phyloP scores from a whole-genome alignment of 64 coral and sea anemone species.

The Actinia tenebrosa region DNA sequence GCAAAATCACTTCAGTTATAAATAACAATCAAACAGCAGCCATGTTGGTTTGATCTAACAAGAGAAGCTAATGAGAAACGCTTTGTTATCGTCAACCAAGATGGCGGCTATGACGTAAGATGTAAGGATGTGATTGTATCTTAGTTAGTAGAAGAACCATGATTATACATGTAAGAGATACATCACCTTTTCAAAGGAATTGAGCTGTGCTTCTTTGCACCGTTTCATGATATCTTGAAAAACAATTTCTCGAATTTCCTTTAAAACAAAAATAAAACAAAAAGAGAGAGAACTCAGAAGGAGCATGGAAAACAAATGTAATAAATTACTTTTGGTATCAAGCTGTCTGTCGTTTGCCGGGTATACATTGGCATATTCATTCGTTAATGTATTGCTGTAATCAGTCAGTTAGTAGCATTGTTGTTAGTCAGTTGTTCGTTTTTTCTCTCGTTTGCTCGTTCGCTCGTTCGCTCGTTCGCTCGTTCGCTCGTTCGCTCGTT shows the following conservation, averaged over 20 bases:
- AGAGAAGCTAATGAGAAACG: too few species aligned
- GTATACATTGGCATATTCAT: background rate
- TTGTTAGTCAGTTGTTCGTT: background rate
- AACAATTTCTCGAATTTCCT: conserved; percentile 60
- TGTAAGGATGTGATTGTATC: too few species aligned
- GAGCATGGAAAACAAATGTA: background rate
- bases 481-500: background rate
- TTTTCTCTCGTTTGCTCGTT: background rate
- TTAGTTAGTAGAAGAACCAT: too few species aligned
- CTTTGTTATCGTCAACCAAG: too few species aligned
- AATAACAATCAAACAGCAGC: too few species aligned
- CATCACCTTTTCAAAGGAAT: conserved; percentile 74
- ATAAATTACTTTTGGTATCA: background rate
- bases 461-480: background rate
- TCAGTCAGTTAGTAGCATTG: background rate
- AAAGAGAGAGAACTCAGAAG: too few species aligned
- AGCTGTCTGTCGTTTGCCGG: background rate
- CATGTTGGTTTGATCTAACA: too few species aligned
- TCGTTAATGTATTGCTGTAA: background rate
- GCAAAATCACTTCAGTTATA: too few species aligned
- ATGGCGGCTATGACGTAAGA: too few species aligned
- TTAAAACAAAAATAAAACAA: background rate
- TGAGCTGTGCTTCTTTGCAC: conserved; percentile 45
- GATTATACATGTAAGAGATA: too few species aligned
- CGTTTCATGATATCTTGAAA: conserved; percentile 56